These are phyloP conservation scores for Lordiphosa fenestrarum DNA, from an alignment of 2,888 invertebrate species.

Conservation along the genomic window DNA sequence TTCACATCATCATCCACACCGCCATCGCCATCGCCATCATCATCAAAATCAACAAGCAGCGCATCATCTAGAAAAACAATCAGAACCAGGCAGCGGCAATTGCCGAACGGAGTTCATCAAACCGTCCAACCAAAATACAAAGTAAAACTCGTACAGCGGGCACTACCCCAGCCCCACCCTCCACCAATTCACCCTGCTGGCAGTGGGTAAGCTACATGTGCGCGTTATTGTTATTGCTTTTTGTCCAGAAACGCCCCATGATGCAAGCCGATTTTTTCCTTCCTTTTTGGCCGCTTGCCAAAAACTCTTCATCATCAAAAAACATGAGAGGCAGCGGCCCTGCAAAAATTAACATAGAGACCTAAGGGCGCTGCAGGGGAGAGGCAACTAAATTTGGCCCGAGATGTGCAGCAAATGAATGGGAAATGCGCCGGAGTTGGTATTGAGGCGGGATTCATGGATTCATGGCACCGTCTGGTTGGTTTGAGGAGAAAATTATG, in stretches of 20 bases:
- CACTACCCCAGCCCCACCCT: neutral
- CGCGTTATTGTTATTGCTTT: constrained; percentile 69
- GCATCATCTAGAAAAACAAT: constrained; percentile 65
- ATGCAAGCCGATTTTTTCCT: constrained; percentile 19
- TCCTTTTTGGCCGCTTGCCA: constrained; percentile 54
- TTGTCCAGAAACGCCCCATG: constrained; percentile 39
- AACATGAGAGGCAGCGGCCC: constrained; percentile 52
- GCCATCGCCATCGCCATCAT: constrained; percentile 20
- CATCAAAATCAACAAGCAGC: constrained; percentile 60
- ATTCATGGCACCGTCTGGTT: constrained; percentile 4
- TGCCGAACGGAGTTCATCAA: constrained; percentile 63
- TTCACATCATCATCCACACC: constrained; percentile 24
- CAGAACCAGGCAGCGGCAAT: constrained; percentile 58
- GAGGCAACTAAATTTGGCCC: constrained; percentile 6
- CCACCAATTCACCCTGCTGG: neutral
- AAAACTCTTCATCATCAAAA: constrained; percentile 69
- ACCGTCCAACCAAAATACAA: constrained; percentile 41
- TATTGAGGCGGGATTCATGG: constrained; percentile 1
- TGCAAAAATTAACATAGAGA: constrained; percentile 17
- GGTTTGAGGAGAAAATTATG: too few relatives aligned
- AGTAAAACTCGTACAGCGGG: constrained; percentile 8
- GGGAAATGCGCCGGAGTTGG: constrained; percentile 28
- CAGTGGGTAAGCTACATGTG: constrained; percentile 40
- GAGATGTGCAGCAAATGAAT: constrained; percentile 43
- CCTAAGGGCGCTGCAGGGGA: neutral